Evolutionary conservation across 92 coral and sea anemone genomes (phyloP).

Genomic region (Blastomussa wellsi): DNA sequence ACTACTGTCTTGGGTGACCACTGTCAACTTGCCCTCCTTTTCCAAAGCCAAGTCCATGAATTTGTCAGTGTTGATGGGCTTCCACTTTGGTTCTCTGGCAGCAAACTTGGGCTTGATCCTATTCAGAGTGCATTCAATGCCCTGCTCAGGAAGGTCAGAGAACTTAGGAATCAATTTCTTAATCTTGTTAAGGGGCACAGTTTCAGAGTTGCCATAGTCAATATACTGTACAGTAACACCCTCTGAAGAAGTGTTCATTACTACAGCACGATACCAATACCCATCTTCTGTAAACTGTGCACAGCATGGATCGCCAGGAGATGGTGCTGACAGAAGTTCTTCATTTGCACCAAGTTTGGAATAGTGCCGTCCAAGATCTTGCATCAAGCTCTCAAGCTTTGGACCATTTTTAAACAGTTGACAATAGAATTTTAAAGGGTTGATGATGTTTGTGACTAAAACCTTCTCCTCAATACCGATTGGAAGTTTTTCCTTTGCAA

Average conservation of each 20-base stretch:
- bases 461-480: constrained; percentile 76
- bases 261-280: constrained; percentile 93
- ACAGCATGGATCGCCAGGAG: constrained; percentile 90
- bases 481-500: constrained; percentile 49
- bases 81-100: constrained; percentile 59
- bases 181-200: constrained; percentile 57
- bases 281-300: constrained; percentile 89
- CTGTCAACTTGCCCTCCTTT: constrained; percentile 66
- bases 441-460: constrained; percentile 69
- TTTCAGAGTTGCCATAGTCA: constrained; percentile 94
- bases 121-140: constrained; percentile 79
- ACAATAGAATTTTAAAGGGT: constrained; percentile 82
- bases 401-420: constrained; percentile 76
- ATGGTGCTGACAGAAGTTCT: constrained; percentile 77
- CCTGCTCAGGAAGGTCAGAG: constrained; percentile 87
- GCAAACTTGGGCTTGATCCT: constrained; percentile 66
- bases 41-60: constrained; percentile 81
- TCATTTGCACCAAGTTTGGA: constrained; percentile 71
- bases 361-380: constrained; percentile 67
- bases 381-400: constrained; percentile 79
- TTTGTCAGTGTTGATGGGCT: constrained; percentile 47
- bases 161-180: constrained; percentile 84
- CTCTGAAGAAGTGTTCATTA: constrained; percentile 52
- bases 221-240: constrained; percentile 72
- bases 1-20: constrained; percentile 65